phyloP scores from a whole-genome alignment of 23 tunicate genomes.

The Botrylloides violaceus region DNA sequence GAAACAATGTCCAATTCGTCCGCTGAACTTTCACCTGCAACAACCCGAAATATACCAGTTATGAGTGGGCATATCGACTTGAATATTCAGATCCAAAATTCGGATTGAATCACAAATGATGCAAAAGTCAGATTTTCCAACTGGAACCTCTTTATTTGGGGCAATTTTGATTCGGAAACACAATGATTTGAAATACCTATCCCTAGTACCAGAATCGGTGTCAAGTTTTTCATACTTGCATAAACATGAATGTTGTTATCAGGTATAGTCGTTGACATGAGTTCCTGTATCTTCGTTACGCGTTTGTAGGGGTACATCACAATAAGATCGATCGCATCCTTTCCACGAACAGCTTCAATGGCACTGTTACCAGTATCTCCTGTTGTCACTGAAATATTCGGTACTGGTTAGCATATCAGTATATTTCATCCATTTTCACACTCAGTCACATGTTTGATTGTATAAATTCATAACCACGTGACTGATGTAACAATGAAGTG shows the following conservation, averaged over 20 bases:
- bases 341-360: slow-evolving; percentile 25
- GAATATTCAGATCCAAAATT: too few species aligned
- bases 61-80: too few species aligned
- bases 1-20: slow-evolving; percentile 35
- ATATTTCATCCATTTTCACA: too few species aligned
- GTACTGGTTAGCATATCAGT: too few species aligned
- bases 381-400: slow-evolving; percentile 45
- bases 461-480: not conserved
- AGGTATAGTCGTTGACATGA: slow-evolving; percentile 65
- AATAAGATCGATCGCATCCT: slow-evolving; percentile 34
- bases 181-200: too few species aligned
- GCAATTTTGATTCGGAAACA: too few species aligned
- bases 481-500: not conserved
- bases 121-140: too few species aligned
- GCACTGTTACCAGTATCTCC: slow-evolving; percentile 91
- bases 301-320: slow-evolving; percentile 51
- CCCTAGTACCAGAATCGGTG: too few species aligned
- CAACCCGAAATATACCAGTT: not conserved
- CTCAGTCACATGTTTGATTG: not conserved
- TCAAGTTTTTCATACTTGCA: slow-evolving; percentile 45
- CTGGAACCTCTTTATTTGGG: too few species aligned
- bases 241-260: slow-evolving; percentile 54
- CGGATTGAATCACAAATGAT: too few species aligned
- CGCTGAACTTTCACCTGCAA: slow-evolving; percentile 38
- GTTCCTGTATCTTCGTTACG: slow-evolving; percentile 43